These are phyloP conservation scores for Leptopilina boulardi DNA, from an alignment of 1,140 invertebrate genomes.

Conservation along the genomic window DNA sequence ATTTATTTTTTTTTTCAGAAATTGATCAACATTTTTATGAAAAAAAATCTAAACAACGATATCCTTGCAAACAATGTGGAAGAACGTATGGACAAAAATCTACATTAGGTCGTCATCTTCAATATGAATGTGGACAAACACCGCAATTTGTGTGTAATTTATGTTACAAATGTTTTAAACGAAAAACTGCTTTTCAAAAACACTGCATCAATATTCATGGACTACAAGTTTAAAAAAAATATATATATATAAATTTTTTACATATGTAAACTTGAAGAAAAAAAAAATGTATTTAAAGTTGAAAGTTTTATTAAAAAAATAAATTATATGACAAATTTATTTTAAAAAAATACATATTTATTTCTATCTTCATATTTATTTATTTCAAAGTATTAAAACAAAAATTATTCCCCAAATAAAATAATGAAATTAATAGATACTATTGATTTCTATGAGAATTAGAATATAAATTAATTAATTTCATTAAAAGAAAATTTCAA, in stretches of 20 bases:
- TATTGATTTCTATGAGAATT: too few species aligned
- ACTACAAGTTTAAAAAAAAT: neutral
- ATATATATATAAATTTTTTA: neutral
- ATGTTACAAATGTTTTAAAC: neutral
- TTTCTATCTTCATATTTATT: too few species aligned
- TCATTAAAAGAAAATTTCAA: too few species aligned
- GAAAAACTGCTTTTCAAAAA: neutral
- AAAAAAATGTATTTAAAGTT: too few species aligned
- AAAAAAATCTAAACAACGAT: neutral
- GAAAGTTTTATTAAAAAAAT: too few species aligned
- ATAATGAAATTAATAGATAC: too few species aligned
- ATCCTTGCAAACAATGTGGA: neutral
- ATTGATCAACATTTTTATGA: neutral
- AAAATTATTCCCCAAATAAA: too few species aligned
- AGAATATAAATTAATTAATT: too few species aligned
- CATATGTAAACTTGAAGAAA: too few species aligned
- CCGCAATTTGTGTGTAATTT: neutral
- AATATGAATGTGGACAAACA: slow-evolving; percentile 9
- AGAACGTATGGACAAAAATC: slow-evolving; percentile 4
- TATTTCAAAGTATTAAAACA: too few species aligned
- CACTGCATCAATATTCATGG: slow-evolving; percentile 2
- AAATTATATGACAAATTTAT: too few species aligned
- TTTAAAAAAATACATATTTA: too few species aligned
- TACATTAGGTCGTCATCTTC: neutral
- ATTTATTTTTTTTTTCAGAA: neutral